These are phyloP conservation scores for Eucidaris tribuloides DNA, from an alignment of 35 echinoderm and acorn worm genomes.

Conservation along the genomic window DNA sequence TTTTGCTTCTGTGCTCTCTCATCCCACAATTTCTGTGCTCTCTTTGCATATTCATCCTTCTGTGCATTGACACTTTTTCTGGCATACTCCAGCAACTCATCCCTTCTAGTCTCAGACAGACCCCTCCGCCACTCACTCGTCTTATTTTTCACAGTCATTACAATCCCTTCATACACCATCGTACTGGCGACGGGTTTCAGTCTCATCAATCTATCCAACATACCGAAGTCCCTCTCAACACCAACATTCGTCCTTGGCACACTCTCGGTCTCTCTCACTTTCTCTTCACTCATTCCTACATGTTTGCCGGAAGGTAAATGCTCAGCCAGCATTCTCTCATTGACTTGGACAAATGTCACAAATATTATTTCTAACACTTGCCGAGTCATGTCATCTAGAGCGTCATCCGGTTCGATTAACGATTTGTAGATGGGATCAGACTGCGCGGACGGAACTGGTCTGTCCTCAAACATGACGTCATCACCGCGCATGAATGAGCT, in stretches of 20 bases:
- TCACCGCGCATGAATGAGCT: neutral
- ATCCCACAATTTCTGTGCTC: neutral
- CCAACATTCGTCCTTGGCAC: constrained; percentile 48
- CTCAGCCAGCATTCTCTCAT: too few species aligned
- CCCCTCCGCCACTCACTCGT: constrained; percentile 6
- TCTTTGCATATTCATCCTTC: neutral
- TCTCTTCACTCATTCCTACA: neutral
- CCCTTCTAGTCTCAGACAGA: neutral
- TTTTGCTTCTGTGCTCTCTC: neutral
- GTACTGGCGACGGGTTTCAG: constrained; percentile 30
- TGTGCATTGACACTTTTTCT: neutral
- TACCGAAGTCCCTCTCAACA: constrained; percentile 56
- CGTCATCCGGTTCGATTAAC: constrained; percentile 1
- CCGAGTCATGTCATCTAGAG: neutral
- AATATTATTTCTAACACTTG: too few species aligned
- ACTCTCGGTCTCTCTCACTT: neutral
- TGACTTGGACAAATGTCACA: too few species aligned
- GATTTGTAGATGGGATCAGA: constrained; percentile 9
- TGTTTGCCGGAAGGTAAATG: constrained; percentile 7
- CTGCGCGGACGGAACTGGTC: too few species aligned
- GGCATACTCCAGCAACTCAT: neutral
- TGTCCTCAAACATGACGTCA: neutral
- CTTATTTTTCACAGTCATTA: constrained; percentile 39
- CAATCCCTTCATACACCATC: constrained; percentile 41
- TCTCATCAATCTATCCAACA: constrained; percentile 39